These are phyloP conservation scores for Ornithoptera alexandrae DNA, from an alignment of 2,888 invertebrate species.

Conservation along the genomic window DNA sequence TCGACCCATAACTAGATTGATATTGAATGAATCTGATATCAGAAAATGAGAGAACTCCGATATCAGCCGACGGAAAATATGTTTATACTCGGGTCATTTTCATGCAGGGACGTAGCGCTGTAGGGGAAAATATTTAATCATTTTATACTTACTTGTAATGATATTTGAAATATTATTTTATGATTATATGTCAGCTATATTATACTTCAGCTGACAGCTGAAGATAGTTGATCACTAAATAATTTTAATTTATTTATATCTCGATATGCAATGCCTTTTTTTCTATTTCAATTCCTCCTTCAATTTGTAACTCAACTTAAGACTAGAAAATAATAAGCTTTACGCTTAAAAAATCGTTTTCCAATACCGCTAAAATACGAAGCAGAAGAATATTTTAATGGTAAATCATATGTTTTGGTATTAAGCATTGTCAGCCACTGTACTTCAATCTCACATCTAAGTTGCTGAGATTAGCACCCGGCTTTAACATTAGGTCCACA, in stretches of 20 bases:
- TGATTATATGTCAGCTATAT: not conserved
- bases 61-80: constrained; percentile 52
- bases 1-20: constrained; percentile 60
- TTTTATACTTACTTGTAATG: not conserved
- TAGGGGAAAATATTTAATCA: not conserved
- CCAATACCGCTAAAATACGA: no score
- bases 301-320: no score
- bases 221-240: no score
- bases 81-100: constrained; percentile 42
- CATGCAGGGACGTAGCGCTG: constrained; percentile 36
- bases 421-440: constrained; percentile 1
- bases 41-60: constrained; percentile 45
- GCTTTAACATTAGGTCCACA: constrained; percentile 4
- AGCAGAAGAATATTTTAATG: not conserved
- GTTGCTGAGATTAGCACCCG: constrained; percentile 12
- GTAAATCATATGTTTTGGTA: not conserved
- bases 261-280: no score
- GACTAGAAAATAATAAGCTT: no score
- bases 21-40: constrained; percentile 53
- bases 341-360: no score
- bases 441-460: constrained; percentile 6
- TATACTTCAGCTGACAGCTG: no score
- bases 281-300: no score
- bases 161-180: not conserved
- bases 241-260: no score